Evolutionary conservation across 2,113 vertebrate species (phyloP), one percentile per base, ranked within the genome.

Genomic region (Trochalopteron elliotii): DNA sequence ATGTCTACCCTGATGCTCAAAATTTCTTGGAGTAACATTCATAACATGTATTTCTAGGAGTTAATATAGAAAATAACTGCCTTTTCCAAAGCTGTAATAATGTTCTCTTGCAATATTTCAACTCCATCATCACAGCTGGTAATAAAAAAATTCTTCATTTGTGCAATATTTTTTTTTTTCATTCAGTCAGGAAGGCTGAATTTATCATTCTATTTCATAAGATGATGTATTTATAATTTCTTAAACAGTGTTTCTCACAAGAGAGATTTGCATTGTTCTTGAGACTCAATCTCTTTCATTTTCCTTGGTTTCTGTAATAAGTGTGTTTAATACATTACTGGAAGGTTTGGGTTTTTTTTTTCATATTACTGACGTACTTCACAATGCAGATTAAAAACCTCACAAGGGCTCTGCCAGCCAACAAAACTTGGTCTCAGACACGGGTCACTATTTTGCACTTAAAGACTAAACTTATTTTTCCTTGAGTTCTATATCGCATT

Each of bases 311-410:
- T 92, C 67, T 91, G 55, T 76, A 83, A 49, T 71, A 82, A 86
- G 19, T 84, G 35, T 83, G 42, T 87, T 94, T 89, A 77, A 89
- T 83, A 71, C 72, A 91, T 91, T 87, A 86, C 79, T 77, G 64
- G 71, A 93, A 70, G 61, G 12, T 12, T 39, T 59, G 52, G 70
- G 20, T 1, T 0, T 0, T 0, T 42, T 87, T 89, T 93, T 94
- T 93, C 5, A 5, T 74, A 70, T 77, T 93, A 42, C 42, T 92
- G 63, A 63, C 19, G 61, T 55, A 88, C 24, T 85, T 87, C 40
- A 64, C 67, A 85, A 27, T 78, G 68, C 64, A 92, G 44, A 77
- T 78, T 92, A 70, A 88, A 95, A 89, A 69, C 35, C 56, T 64
- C 68, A 64, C 33, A 78, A 52, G 47, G 44, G 19, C 24, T 52